Base-by-base conservation (phyloP, 2,797 vertebrate genomes). In the Fistularia commersonii region DNA sequence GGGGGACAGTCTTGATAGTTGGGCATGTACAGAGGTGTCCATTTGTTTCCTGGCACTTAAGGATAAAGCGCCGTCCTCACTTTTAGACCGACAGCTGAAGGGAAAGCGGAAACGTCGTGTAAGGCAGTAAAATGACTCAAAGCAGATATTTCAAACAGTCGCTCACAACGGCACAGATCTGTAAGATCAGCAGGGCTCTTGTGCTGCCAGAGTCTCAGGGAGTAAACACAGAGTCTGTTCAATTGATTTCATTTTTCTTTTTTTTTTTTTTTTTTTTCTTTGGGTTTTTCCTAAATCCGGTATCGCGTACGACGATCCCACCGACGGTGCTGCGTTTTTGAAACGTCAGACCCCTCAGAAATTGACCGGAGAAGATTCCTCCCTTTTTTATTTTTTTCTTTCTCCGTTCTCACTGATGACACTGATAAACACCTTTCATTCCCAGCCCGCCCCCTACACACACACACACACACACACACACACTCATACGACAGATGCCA, bases 81-180 rank as follows among this genome's bases (percentile, higher is more conserved):
- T 85, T 80, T 88, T 88, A 91, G 85, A 91, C 84, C 77, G 89
- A 75, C 83, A 90, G 89, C 89, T 91, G 88, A 88, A 86, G 89
- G 89, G 76, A 89, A 86, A 91, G 88, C 46, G 87, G 78, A 89
- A 89, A 91, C 79, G 65, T 81, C 77, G 86, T 80, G 82, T 91
- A 62, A 91, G 89, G 86, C 82, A 88, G 80, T 78, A 79, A 65
- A 84, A 79, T 74, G 69, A 87, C 72, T 89, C 68, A 76, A 80
- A 69, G 86, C 48, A 81, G 48, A 79, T 67, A 76, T 76, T 72
- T 45, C 34, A 70, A 76, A 85, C 53, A 69, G 61, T 69, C 66
- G 69, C 56, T 69, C 64, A 54, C 61, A 61, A 66, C 41, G 51
- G 61, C 23, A 23, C 23, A 76, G 51, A 42, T 40, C 37, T 44